Evolutionary conservation across 2,113 vertebrate genomes (phyloP), one percentile per base, ranked within the genome.

Genomic region (Thunnus thynnus): DNA sequence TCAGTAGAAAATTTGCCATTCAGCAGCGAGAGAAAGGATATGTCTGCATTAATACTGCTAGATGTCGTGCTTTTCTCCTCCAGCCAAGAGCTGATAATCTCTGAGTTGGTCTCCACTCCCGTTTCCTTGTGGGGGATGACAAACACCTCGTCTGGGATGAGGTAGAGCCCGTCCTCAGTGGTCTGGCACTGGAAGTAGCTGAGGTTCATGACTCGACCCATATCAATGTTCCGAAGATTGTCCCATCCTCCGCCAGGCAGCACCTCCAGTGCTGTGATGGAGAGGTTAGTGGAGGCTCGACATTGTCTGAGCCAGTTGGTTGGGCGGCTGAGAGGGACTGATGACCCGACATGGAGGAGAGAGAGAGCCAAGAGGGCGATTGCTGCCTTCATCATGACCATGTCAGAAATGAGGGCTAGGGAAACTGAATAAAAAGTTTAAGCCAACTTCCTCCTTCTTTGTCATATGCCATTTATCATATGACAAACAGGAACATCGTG

Each of bases 241-340:
- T 99, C 97, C 98, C 97, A 99, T 36, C 98, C 98, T 0, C 97
- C 96, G 0, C 98, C 97, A 0, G 97, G 98, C 44, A 99, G 91
- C 61, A 97, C 97, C 84, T 97, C 97, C 79, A 99, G 87, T 0
- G 94, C 91, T 0, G 96, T 87, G 20, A 95, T 60, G 3, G 94
- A 93, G 65, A 88, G 44, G 69, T 89, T 80, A 66, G 83, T 71
- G 69, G 88, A 78, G 14, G 75, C 78, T 0, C 90, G 94, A 77
- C 97, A 98, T 16, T 78, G 80, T 2, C 88, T 92, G 72, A 96
- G 94, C 64, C 93, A 92, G 86, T 95, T 95, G 55, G 77, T 78
- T 2, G 88, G 82, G 2, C 47, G 90, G 10, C 44, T 77, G 52
- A 93, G 0, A 0, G 93, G 88, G 54, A 73, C 57, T 27, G 92